phyloP scores from a whole-genome alignment of 1,140 invertebrate genomes.

The Diachasma alloeum region DNA sequence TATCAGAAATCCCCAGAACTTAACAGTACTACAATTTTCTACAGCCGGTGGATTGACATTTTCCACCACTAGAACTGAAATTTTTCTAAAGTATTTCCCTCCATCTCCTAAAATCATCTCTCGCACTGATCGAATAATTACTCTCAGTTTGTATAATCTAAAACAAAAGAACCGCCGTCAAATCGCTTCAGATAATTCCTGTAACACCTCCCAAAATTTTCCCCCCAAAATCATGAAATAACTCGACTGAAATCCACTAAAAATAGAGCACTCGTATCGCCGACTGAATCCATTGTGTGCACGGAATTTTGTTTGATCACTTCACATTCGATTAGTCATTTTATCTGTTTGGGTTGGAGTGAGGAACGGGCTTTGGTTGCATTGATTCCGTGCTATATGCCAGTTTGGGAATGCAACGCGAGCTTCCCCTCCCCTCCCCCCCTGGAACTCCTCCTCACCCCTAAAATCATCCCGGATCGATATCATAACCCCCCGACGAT shows the following conservation, averaged over 20 bases:
- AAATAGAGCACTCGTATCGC: not conserved
- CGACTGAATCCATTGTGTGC: not conserved
- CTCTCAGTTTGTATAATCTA: not conserved
- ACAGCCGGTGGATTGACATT: too few species aligned
- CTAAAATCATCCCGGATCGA: not conserved
- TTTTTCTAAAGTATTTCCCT: too few species aligned
- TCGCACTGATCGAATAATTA: too few species aligned
- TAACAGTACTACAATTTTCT: too few species aligned
- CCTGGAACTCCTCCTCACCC: not conserved
- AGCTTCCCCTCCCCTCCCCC: not conserved
- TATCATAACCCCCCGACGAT: not conserved
- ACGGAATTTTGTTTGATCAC: not conserved
- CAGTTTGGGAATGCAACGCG: not conserved
- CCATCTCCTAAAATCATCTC: too few species aligned
- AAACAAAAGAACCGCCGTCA: not conserved
- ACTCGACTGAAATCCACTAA: not conserved
- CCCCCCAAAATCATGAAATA: not conserved
- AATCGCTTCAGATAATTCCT: not conserved
- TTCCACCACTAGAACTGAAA: too few species aligned
- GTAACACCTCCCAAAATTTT: not conserved
- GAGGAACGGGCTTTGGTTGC: not conserved
- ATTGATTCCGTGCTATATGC: conserved; percentile 1
- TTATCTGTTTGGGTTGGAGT: not conserved
- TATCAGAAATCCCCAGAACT: too few species aligned
- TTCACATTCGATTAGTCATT: conserved; percentile 6